Evolutionary conservation across 1,140 invertebrate genomes (phyloP).

Genomic region (Magallana angulata): DNA sequence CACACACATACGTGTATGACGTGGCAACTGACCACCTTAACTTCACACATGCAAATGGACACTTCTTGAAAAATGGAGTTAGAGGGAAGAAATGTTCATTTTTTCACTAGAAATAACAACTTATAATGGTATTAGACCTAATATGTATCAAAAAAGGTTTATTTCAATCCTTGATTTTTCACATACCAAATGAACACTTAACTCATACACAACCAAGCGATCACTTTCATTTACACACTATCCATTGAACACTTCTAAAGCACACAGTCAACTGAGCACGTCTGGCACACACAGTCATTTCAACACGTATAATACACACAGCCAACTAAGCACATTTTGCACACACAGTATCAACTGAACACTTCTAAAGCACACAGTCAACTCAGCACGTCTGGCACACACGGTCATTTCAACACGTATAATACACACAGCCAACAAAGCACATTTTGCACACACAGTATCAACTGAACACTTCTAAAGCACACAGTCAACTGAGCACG

Average conservation of each 20-base stretch:
- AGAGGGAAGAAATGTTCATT: background rate
- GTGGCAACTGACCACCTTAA: background rate
- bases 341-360: background rate
- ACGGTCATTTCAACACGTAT: background rate
- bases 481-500: background rate
- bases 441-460: background rate
- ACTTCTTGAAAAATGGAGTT: background rate
- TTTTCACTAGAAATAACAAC: background rate
- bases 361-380: constrained; percentile 3
- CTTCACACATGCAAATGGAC: background rate
- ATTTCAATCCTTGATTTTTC: background rate
- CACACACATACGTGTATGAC: background rate
- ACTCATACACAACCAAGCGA: background rate
- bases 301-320: background rate
- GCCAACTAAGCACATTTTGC: background rate
- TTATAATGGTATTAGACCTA: background rate
- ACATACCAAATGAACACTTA: constrained; percentile 10
- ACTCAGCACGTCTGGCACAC: background rate
- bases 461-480: background rate
- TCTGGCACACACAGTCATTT: background rate
- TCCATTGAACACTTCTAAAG: constrained; percentile 4
- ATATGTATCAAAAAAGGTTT: background rate
- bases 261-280: constrained; percentile 2
- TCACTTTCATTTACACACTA: constrained; percentile 11
- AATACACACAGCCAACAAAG: background rate